phyloP scores from a whole-genome alignment of 2,888 invertebrate genomes.

The Encarsia formosa region DNA sequence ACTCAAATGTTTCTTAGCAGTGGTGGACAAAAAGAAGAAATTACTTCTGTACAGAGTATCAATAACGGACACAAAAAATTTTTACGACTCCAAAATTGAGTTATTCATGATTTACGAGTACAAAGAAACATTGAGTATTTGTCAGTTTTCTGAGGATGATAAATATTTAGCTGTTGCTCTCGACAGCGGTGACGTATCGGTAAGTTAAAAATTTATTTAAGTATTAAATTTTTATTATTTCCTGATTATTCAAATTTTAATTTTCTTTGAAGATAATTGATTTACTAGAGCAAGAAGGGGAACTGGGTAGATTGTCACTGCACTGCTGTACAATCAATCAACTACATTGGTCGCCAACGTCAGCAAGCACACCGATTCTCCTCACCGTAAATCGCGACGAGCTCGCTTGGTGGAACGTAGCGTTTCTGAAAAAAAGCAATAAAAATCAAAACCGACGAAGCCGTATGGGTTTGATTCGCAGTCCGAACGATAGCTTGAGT shows the following conservation, averaged over 20 bases:
- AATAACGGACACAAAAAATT: slow-evolving; percentile 26
- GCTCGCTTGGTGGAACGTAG: slow-evolving; percentile 45
- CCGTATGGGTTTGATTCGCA: slow-evolving; percentile 37
- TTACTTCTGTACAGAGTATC: slow-evolving; percentile 32
- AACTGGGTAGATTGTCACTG: slow-evolving; percentile 34
- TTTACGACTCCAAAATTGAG: slow-evolving; percentile 10
- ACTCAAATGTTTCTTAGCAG: slow-evolving; percentile 33
- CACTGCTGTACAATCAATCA: slow-evolving; percentile 39
- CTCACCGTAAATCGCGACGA: slow-evolving; percentile 43
- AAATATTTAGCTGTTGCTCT: slow-evolving; percentile 62
- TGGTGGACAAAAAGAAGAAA: slow-evolving; percentile 32
- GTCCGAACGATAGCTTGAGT: slow-evolving; percentile 32
- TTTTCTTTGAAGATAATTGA: slow-evolving; percentile 39
- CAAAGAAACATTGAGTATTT: slow-evolving; percentile 34
- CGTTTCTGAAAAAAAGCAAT: slow-evolving; percentile 25
- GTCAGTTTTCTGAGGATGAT: slow-evolving; percentile 55
- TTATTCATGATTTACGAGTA: slow-evolving; percentile 15
- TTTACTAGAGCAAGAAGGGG: slow-evolving; percentile 21
- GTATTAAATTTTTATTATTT: not conserved
- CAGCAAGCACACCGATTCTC: slow-evolving; percentile 37
- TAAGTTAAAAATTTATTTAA: slow-evolving; percentile 41
- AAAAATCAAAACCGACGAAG: slow-evolving; percentile 32
- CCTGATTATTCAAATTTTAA: not conserved
- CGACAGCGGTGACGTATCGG: slow-evolving; percentile 60
- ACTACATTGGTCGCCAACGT: slow-evolving; percentile 42